Evolutionary conservation across 2,113 vertebrate species (phyloP), one percentile per base, ranked within the genome.

Genomic region (Perognathus longimembris): DNA sequence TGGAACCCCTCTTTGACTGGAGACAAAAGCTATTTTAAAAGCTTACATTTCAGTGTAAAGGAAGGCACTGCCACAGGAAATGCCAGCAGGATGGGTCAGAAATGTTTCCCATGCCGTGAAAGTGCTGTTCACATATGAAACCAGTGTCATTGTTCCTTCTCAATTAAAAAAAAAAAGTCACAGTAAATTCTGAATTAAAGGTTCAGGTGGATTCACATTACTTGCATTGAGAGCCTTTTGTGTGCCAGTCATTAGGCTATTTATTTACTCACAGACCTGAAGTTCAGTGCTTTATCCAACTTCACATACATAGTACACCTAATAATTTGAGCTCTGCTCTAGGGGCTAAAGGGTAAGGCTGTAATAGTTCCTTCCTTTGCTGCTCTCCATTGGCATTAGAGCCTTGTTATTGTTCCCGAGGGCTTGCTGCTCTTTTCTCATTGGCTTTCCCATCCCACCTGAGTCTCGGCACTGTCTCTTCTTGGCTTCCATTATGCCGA

Each of bases 1-100:
- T 54, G 96, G 93, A 87, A 20, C 2, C 5, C 77, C 54, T 61
- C 64, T 90, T 64, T 92, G 86, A 85, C 88, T 75, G 93, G 66
- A 45, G 69, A 92, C 94, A 97, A 88, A 81, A 38, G 14, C 0
- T 6, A 26, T 59, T 75, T 38, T 17, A 6, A 28, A 90, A 66
- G 26, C 83, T n/a, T n/a, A 79, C 12, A 45, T 32, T 79, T 94
- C 69, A 84, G 63, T 76, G 74, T 90, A 91, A 88, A 38, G 94
- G 78, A 94, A 59, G 76, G 88, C 5, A 54, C 78, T 63, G 89
- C 26, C 83, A 74, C 66, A 95, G 93, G 40, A 80, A 63, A 92
- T 5, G 73, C 54, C 71, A 30, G 14, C 14, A 90, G 81, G 59
- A 95, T 66, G 71, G 80, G 64, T 83, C 54, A 45, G 40, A 80